Evolutionary conservation across 2,113 vertebrate species (phyloP).

Genomic region (Cynoglossus semilaevis): DNA sequence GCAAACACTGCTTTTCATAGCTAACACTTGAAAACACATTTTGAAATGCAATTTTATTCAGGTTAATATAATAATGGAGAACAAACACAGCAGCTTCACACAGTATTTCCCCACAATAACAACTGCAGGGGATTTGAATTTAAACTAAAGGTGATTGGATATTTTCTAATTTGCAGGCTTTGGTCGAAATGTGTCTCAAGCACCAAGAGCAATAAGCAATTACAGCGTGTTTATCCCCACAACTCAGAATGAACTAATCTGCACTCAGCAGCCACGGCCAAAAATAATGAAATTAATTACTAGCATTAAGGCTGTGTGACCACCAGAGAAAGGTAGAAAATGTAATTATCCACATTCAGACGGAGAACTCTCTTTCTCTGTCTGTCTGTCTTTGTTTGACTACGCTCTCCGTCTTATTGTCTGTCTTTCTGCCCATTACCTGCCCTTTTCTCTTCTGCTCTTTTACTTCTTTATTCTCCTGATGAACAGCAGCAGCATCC

Average conservation of each 20-base stretch:
- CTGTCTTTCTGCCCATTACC: constrained; percentile 22
- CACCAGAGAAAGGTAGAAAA: constrained; percentile 68
- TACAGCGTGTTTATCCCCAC: constrained; percentile 67
- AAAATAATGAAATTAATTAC: constrained; percentile 78
- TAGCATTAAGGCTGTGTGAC: constrained; percentile 66
- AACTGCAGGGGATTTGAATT: constrained; percentile 22
- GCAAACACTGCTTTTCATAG: no score
- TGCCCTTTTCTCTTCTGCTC: constrained; percentile 17
- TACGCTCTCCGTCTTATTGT: constrained; percentile 38
- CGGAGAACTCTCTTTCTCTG: constrained; percentile 43
- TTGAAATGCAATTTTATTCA: no score
- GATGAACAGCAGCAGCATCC: constrained; percentile 23
- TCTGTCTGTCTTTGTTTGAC: background rate
- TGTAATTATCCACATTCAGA: constrained; percentile 69
- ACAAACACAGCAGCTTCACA: background rate
- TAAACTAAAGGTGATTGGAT: constrained; percentile 63
- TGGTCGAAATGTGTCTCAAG: constrained; percentile 59
- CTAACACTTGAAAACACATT: no score
- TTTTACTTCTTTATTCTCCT: constrained; percentile 13
- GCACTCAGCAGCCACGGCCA: constrained; percentile 67
- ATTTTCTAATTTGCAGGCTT: constrained; percentile 63
- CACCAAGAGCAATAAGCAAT: constrained; percentile 69
- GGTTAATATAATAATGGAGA: no score
- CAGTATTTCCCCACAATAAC: background rate
- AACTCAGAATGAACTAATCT: constrained; percentile 67